Conservation (phyloP, 2,888 invertebrate species). For the Nomada flava region DNA sequence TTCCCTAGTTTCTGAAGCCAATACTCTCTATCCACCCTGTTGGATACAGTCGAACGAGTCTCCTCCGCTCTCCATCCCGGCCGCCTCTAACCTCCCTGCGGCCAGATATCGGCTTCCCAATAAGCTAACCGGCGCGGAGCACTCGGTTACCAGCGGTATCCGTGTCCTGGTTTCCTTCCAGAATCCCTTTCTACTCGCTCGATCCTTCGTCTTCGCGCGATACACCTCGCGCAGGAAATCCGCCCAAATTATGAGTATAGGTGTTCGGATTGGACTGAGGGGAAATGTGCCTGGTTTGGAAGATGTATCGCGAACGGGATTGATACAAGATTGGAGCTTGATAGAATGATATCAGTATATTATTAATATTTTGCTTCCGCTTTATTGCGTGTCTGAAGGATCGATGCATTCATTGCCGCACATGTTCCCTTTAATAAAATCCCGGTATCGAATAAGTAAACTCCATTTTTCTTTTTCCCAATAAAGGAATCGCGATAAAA, state of each 20-base stretch:
- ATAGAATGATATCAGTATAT: no score
- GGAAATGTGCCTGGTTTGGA: no score
- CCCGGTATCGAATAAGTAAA: no score
- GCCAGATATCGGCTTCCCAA: constrained; percentile 84
- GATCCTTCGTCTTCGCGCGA: constrained; percentile 29
- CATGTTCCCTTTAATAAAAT: no score
- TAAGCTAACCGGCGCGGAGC: constrained; percentile 78
- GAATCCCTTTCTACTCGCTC: constrained; percentile 47
- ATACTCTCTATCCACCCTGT: constrained; percentile 67
- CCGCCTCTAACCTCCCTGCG: constrained; percentile 77
- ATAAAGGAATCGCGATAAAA: neutral
- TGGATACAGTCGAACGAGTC: constrained; percentile 66
- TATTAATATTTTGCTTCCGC: no score
- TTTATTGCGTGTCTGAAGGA: no score
- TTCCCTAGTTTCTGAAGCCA: constrained; percentile 77
- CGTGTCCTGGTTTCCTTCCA: constrained; percentile 72
- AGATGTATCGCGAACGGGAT: no score
- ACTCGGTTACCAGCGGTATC: constrained; percentile 68
- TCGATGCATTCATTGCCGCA: no score
- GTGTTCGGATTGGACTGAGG: no score
- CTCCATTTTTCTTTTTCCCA: neutral
- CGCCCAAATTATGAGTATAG: neutral
- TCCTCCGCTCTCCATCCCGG: constrained; percentile 57
- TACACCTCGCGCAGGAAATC: neutral
- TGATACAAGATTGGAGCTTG: no score